Evolutionary conservation across 2,113 vertebrate species (phyloP).

Genomic region (Macquaria australasica): DNA sequence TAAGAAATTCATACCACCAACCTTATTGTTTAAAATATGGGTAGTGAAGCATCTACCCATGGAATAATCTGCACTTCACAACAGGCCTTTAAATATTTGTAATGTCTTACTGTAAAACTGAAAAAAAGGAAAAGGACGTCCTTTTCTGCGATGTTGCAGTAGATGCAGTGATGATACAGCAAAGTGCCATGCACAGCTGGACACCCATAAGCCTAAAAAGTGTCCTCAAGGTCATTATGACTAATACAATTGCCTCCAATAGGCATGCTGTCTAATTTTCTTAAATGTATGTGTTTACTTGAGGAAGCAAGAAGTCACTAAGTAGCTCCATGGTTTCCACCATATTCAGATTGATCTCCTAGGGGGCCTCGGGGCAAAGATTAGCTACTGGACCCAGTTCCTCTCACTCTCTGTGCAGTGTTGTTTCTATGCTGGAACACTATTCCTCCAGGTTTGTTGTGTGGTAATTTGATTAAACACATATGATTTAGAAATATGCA

Average conservation of each 20-base stretch:
- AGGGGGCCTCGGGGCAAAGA: not conserved
- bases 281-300: not conserved
- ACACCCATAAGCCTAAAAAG: not conserved
- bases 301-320: not conserved
- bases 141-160: not conserved
- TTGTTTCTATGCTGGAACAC: not conserved
- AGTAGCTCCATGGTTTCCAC: not conserved
- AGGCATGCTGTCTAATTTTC: not conserved
- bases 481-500: not conserved
- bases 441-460: not conserved
- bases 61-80: not conserved
- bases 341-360: not conserved
- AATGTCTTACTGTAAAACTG: not conserved
- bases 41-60: not conserved
- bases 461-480: not conserved
- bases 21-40: not conserved
- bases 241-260: not conserved
- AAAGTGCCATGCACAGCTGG: not conserved
- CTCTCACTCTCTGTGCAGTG: not conserved
- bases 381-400: not conserved
- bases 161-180: slow-evolving; percentile 33
- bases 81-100: not conserved
- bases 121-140: not conserved
- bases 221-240: slow-evolving; percentile 9
- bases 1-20: not conserved